These are phyloP conservation scores for Plebejus melissa DNA, from an alignment of 2,888 invertebrate genomes.

Conservation along the genomic window DNA sequence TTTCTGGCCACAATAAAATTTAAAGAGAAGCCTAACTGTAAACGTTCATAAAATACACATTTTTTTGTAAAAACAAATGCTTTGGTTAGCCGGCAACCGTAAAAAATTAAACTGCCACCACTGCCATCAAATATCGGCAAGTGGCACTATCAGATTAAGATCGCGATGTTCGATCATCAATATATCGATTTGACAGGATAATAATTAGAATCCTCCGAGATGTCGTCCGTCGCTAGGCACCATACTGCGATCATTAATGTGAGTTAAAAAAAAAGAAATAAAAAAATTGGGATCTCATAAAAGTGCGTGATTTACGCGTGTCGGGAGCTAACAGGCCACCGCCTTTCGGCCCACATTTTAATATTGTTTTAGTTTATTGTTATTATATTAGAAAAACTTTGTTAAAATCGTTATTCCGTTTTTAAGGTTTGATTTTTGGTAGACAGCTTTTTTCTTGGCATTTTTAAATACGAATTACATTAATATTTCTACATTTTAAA, in stretches of 20 bases:
- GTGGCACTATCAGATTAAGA: constrained; percentile 52
- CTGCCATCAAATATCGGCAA: constrained; percentile 14
- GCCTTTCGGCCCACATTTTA: constrained; percentile 42
- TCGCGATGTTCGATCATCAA: constrained; percentile 72
- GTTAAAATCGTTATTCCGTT: not conserved
- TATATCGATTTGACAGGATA: constrained; percentile 76
- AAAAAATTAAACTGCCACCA: constrained; percentile 12
- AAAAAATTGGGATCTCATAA: constrained; percentile 73
- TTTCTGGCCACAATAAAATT: not conserved
- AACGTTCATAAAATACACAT: not conserved
- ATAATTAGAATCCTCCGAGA: constrained; percentile 78
- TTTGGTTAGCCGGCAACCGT: not conserved
- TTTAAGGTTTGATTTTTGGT: not conserved
- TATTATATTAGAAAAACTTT: constrained; percentile 1
- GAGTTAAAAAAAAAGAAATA: constrained; percentile 63
- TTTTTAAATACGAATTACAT: not conserved
- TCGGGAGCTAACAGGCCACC: constrained; percentile 72
- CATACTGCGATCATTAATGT: constrained; percentile 77
- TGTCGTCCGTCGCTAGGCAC: constrained; percentile 76
- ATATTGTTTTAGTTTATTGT: constrained; percentile 21
- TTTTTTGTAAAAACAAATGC: not conserved
- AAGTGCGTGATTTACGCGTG: constrained; percentile 74
- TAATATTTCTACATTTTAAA: not conserved
- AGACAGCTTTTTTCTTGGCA: not conserved
- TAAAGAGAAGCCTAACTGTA: not conserved